Conservation (phyloP, 2,888 invertebrate species). For the Erynnis tages region DNA sequence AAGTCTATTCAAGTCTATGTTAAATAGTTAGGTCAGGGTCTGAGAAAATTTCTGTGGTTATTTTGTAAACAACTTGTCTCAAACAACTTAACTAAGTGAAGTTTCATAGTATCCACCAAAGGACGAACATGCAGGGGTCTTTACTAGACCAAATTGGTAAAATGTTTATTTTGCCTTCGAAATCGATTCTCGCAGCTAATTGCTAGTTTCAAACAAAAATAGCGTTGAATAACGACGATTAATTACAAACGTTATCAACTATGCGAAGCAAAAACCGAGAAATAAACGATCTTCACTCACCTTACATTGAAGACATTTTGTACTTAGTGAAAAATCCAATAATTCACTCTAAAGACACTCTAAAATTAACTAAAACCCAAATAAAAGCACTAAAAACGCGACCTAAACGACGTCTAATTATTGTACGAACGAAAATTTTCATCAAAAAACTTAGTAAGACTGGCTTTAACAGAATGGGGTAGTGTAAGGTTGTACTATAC, state of each 20-base stretch:
- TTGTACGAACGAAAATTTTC: conserved; percentile 5
- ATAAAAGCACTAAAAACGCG: conserved; percentile 46
- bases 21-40: too few species aligned
- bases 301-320: conserved; percentile 51
- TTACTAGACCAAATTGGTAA: neutral
- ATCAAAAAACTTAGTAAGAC: conserved; percentile 23
- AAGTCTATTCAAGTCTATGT: too few species aligned
- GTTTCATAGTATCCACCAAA: too few species aligned
- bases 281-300: conserved; percentile 39
- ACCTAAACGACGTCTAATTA: conserved; percentile 35
- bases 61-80: too few species aligned
- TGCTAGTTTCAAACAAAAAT: conserved; percentile 2
- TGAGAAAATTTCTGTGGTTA: too few species aligned
- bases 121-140: too few species aligned
- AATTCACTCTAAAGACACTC: conserved; percentile 47
- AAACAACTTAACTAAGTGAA: too few species aligned
- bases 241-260: conserved; percentile 40
- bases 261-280: conserved; percentile 37
- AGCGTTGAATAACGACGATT: conserved; percentile 7
- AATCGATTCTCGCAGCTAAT: neutral
- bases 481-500: conserved; percentile 52
- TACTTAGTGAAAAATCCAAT: conserved; percentile 36
- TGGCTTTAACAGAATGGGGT: conserved; percentile 43
- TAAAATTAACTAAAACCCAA: conserved; percentile 49
- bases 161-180: neutral